Percentiles rank a stretch among this genome's conserved stretches.
Conservation (phyloP, 2,888 invertebrate genomes). For the Digitonthophagus gazella region DNA sequence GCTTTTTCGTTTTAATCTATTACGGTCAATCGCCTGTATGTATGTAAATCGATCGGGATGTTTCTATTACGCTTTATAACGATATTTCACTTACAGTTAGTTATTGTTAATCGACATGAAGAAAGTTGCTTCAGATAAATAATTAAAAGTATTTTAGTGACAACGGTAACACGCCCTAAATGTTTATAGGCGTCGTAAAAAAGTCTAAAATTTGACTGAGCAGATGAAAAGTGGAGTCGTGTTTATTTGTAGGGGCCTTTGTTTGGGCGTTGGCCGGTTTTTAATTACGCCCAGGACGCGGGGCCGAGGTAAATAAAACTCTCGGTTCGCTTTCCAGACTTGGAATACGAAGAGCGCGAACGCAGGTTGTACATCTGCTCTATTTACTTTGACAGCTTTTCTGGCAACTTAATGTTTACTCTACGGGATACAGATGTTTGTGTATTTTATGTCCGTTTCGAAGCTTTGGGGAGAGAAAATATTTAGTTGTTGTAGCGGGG, state of each 20-base stretch:
- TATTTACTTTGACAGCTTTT: background rate
- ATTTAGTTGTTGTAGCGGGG: background rate
- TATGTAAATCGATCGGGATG: too few relatives aligned
- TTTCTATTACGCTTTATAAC: too few relatives aligned
- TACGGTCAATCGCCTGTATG: slow-evolving; percentile 26
- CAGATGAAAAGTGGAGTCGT: background rate
- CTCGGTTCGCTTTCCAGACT: too few relatives aligned
- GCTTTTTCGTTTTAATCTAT: slow-evolving; percentile 35
- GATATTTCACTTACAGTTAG: too few relatives aligned
- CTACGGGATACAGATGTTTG: background rate
- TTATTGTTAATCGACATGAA: too few relatives aligned
- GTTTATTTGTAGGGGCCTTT: background rate
- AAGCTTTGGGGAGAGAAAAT: background rate
- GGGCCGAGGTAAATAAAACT: background rate
- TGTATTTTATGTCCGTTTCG: background rate
- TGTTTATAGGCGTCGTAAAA: background rate
- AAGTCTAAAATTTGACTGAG: background rate
- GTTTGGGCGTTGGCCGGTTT: background rate
- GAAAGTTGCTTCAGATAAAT: background rate
- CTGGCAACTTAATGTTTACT: background rate
- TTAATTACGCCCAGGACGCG: background rate
- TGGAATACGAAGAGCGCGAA: background rate
- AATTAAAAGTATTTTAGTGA: background rate
- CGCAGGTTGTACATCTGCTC: background rate
- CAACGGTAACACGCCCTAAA: background rate